Evolutionary conservation across 1,140 invertebrate species (phyloP), one percentile per base, ranked within the genome.

Genomic region (Heliconius melpomene): DNA sequence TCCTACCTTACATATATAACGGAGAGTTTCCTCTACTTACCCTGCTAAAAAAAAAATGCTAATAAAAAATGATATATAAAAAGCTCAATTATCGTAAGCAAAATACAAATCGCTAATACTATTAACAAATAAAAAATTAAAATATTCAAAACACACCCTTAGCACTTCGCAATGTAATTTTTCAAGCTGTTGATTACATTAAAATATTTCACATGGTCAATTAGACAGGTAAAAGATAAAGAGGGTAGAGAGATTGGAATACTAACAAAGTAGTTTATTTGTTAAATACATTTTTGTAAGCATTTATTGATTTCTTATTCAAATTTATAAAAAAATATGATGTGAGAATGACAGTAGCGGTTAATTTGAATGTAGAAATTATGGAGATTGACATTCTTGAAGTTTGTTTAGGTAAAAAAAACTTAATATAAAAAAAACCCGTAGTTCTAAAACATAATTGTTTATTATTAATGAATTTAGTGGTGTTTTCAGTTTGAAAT

Each of bases 201-300:
- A 66, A 13, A 66, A 66, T 16, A 29, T 26, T 87, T 90, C 86
- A 83, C 89, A 92, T 85, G 90, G 91, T 93, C 90, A 93, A 93
- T 93, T 92, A 90, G 86, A 87, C 84, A 75, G 38, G 85, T 87
- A 86, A 89, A 85, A 86, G 88, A 82, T 78, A 79, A 76, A 75
- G 81, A 83, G 82, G 20, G 9, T 57, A 57, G 7, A 23, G 8
- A 57, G 20, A 57, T 23, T 57, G n/a, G 8, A 57, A 57, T n/a
- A 57, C 7, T 57, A 57, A 57, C 20, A 57, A 57, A n/a, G 82
- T 81, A 74, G 74, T 83, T 77, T 38, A 66, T 77, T 84, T 81
- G 89, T 90, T 46, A 46, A 46, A 46, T 46, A 46, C 3, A 46
- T 46, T 46, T 46, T 46, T 82, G 87, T 85, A 85, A 29, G 9